Evolutionary conservation across 2,888 invertebrate genomes (phyloP), one percentile per base, ranked within the genome.

Genomic region (Zygaena filipendulae): DNA sequence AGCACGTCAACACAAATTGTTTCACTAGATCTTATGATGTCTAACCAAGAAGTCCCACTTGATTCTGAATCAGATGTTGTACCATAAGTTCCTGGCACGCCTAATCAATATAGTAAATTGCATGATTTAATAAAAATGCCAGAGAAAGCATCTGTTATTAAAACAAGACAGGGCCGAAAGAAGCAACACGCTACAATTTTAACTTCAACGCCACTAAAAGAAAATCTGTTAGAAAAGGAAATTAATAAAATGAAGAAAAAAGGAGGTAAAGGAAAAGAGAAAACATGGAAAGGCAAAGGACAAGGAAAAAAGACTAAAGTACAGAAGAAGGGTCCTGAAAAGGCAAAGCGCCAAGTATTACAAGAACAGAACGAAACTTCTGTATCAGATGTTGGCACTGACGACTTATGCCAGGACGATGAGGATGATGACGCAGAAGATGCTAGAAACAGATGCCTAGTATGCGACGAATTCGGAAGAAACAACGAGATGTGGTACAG

Each of bases 101-200:
- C 19, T 13, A 27, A 30, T 29, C 19, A 23, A 35, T n/a, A n/a
- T n/a, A 30, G 23, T 32, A 20, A 21, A 32, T 39, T 44, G 29
- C 36, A 39, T 32, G 26, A 41, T 41, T 42, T 46, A 30, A 44
- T 43, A 6, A 32, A 41, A 13, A 18, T 39, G 23, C 40, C 38
- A 18, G 32, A 45, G 37, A 44, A 44, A 37, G 9, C 38, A 39
- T 4, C 35, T 39, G 30, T 39, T 32, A 26, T 37, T 27, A 42
- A 42, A 5, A 39, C 35, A 38, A 47, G 40, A 42, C 34, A 47
- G 26, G 34, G 41, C 24, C 35, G 38, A 41, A 43, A 40, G 29
- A 48, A 52, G 36, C 54, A 49, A 32, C 47, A 51, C 20, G 45
- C 49, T 16, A 47, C 42, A 23, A 40, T 49, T 37, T 42, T 47